Evolutionary conservation across 2,797 vertebrate species (phyloP).

Genomic region (Nyctalus aviator): DNA sequence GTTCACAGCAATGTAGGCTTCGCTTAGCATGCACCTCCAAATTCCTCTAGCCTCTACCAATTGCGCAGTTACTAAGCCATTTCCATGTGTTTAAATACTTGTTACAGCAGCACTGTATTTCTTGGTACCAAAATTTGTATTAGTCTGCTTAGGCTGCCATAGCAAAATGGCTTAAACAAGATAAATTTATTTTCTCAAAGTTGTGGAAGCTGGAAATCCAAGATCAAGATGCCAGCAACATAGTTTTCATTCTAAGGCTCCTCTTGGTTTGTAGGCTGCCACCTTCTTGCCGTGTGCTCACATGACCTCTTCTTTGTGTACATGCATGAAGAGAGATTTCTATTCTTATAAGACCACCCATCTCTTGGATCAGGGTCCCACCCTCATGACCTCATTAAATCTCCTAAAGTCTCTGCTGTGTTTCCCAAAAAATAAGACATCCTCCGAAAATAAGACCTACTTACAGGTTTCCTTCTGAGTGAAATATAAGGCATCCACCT

Average conservation of each 20-base stretch:
- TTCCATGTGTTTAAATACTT: not conserved
- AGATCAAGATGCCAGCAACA: not conserved
- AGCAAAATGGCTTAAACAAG: conserved; percentile 43
- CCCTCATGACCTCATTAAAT: not conserved
- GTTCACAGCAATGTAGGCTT: not conserved
- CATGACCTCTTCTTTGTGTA: not conserved
- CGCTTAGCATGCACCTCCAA: not conserved
- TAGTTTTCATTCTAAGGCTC: conserved; percentile 35
- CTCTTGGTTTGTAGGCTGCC: not conserved
- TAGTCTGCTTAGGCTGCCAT: not conserved
- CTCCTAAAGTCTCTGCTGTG: not conserved
- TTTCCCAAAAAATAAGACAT: no score
- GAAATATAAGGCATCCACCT: no score
- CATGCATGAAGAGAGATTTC: not conserved
- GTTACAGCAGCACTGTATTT: conserved; percentile 17
- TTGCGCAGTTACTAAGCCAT: not conserved
- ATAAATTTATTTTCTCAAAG: conserved; percentile 6
- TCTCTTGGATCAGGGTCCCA: not conserved
- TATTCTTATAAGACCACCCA: not conserved
- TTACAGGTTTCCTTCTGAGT: no score
- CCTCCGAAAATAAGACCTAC: no score
- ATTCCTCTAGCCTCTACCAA: not conserved
- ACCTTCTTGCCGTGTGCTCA: not conserved
- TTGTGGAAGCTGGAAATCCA: conserved; percentile 2
- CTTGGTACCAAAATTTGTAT: conserved; percentile 14